phyloP scores from a whole-genome alignment of 2,888 invertebrate genomes.

The Patella pellucida region DNA sequence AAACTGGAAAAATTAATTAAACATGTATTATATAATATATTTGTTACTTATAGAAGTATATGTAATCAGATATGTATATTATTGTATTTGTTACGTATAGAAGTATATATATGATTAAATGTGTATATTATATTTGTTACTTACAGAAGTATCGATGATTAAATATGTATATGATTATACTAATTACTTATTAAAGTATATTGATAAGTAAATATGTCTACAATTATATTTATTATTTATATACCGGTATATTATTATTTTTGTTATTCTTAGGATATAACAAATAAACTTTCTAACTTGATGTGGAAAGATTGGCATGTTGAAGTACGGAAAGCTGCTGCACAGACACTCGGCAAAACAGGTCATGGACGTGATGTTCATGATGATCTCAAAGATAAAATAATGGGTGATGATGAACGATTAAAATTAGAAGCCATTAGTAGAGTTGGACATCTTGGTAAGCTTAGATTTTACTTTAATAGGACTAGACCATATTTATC shows the following conservation, averaged over 20 bases:
- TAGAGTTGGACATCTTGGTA: conserved; percentile 69
- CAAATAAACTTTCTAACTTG: conserved; percentile 64
- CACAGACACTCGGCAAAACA: conserved; percentile 69
- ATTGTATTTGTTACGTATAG: background rate
- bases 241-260: background rate
- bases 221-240: too few relatives aligned
- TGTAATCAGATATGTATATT: too few relatives aligned
- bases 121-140: too few relatives aligned
- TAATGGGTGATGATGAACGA: conserved; percentile 56
- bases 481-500: too few relatives aligned
- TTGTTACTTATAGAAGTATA: too few relatives aligned
- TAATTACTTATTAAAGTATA: too few relatives aligned
- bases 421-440: conserved; percentile 67
- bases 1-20: background rate
- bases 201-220: too few relatives aligned
- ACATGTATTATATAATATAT: background rate
- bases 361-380: conserved; percentile 70
- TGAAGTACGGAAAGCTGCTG: conserved; percentile 67
- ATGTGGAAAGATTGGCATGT: conserved; percentile 71
- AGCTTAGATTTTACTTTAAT: background rate
- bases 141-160: too few relatives aligned
- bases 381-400: conserved; percentile 61
- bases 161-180: too few relatives aligned
- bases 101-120: too few relatives aligned
- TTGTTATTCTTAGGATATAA: conserved; percentile 57